A percentile compares a stretch with the other conserved stretches of the same genome.
Evolutionary conservation across 2,797 vertebrate species (phyloP).

Genomic region (Lepus townsendii): DNA sequence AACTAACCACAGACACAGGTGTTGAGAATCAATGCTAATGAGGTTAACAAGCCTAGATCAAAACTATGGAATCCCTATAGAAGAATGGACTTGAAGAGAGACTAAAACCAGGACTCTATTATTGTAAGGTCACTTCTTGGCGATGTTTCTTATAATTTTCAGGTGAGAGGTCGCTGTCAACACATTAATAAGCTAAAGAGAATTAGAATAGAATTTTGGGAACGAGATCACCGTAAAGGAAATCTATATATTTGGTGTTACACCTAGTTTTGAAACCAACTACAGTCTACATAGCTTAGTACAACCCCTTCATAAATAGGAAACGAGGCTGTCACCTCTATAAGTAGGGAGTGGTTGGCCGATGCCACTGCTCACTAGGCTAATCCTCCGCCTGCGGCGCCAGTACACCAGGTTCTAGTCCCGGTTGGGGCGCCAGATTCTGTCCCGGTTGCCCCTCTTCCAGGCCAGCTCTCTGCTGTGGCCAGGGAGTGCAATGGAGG

Average conservation of each 20-base stretch:
- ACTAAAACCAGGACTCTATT: conserved; percentile 50
- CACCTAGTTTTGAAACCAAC: background rate
- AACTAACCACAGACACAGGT: conserved; percentile 72
- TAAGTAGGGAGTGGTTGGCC: background rate
- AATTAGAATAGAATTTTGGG: background rate
- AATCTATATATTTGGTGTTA: background rate
- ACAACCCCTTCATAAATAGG: background rate
- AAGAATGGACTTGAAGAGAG: conserved; percentile 54
- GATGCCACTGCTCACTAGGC: no score
- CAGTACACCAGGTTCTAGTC: no score
- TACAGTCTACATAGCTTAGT: background rate
- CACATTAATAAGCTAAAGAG: conserved; percentile 72
- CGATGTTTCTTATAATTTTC: conserved; percentile 62
- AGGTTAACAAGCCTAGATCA: conserved; percentile 84
- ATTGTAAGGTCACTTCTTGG: conserved; percentile 76
- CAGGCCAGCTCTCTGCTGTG: no score
- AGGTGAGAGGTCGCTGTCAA: conserved; percentile 72
- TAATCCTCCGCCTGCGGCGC: no score
- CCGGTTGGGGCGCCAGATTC: no score
- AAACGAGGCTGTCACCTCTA: background rate
- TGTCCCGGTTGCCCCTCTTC: no score
- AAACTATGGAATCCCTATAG: conserved; percentile 75
- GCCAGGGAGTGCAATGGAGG: no score
- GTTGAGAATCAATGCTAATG: conserved; percentile 79
- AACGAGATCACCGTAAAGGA: conserved; percentile 30